phyloP scores from a whole-genome alignment of 2,888 invertebrate genomes.

The Melinopterus prodromus region DNA sequence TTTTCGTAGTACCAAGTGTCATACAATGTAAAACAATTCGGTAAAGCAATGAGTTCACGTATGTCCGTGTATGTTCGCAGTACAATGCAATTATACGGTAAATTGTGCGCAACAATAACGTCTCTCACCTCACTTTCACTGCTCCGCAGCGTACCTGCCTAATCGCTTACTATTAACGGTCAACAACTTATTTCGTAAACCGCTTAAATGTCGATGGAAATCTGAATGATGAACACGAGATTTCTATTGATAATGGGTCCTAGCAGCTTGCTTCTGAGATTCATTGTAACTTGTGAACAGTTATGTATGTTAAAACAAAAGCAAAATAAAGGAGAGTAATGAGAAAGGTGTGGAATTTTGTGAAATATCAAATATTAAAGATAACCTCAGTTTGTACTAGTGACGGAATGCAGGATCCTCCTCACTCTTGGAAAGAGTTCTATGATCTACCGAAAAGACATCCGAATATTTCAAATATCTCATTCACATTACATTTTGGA shows the following conservation, averaged over 20 bases:
- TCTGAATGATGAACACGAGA: not conserved
- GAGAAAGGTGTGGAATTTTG: too few relatives aligned
- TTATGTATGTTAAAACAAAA: too few relatives aligned
- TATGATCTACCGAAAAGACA: too few relatives aligned
- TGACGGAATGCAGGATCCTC: too few relatives aligned
- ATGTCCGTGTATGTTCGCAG: not conserved
- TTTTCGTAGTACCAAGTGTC: not conserved
- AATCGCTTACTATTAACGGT: not conserved
- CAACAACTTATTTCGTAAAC: not conserved
- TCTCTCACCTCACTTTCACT: not conserved
- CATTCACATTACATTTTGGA: too few relatives aligned
- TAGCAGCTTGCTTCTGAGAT: not conserved
- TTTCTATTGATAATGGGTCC: not conserved
- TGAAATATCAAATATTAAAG: too few relatives aligned
- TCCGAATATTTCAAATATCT: too few relatives aligned
- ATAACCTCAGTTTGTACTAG: too few relatives aligned
- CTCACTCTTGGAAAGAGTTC: too few relatives aligned
- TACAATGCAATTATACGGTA: slow-evolving; percentile 4
- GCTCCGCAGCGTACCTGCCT: not conserved
- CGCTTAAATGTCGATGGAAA: not conserved
- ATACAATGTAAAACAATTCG: not conserved
- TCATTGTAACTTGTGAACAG: not conserved
- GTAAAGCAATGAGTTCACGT: not conserved
- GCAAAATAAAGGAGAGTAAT: too few relatives aligned
- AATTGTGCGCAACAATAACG: not conserved